phyloP scores from a whole-genome alignment of 2,888 invertebrate species.

The Odontocolon sp. region DNA sequence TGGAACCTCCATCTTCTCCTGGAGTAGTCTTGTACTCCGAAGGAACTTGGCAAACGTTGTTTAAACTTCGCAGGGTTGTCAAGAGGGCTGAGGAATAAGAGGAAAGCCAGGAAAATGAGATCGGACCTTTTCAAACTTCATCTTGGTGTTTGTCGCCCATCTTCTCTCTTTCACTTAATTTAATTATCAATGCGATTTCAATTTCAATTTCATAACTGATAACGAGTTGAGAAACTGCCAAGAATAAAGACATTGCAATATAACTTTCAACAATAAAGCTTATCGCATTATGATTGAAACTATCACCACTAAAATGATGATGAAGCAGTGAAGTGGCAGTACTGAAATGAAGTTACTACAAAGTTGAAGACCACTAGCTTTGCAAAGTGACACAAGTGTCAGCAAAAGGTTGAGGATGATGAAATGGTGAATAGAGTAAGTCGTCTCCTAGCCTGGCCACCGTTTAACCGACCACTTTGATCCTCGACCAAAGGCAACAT shows the following conservation, averaged over 20 bases:
- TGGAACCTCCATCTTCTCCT: background rate
- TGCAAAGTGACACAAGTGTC: background rate
- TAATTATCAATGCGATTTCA: constrained; percentile 70
- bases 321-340: background rate
- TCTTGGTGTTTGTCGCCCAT: background rate
- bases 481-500: constrained; percentile 72
- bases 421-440: constrained; percentile 22
- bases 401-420: constrained; percentile 6
- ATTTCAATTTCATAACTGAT: constrained; percentile 67
- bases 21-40: background rate
- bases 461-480: constrained; percentile 75
- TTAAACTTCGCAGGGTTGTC: constrained; percentile 66
- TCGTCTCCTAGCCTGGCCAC: constrained; percentile 38
- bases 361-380: background rate
- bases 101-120: too few species aligned
- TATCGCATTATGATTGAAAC: background rate
- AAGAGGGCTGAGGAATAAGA: too few species aligned
- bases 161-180: constrained; percentile 6
- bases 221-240: background rate
- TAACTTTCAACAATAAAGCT: background rate
- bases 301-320: too few species aligned
- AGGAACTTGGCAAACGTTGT: constrained; percentile 72
- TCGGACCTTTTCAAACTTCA: background rate
- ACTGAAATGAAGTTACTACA: background rate
- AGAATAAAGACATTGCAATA: background rate